Evolutionary conservation across 2,113 vertebrate genomes (phyloP), one percentile per base, ranked within the genome.

Genomic region (Scortum barcoo): DNA sequence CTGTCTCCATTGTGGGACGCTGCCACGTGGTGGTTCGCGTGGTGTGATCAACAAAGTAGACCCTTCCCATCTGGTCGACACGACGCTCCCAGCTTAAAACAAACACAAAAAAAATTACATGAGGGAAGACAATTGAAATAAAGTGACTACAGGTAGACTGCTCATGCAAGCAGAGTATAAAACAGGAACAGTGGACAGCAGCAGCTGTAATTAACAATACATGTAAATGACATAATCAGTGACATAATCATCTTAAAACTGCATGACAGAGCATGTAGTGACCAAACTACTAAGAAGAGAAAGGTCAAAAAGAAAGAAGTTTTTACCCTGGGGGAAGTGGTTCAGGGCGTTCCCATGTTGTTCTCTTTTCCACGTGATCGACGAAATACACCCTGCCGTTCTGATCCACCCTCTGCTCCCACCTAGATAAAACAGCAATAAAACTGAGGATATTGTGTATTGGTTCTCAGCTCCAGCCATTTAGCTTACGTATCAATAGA

Each of bases 21-120:
- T 99, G 98, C 98, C 98, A 99, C 0, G 98, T 98, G 3, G 98
- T 99, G 28, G 98, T 99, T 85, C 98, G 95, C 20, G 97, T 99
- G 82, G 99, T 99, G 94, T 99, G 98, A 89, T 99, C 98, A 16
- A 99, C 98, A 7, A 98, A 99, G 89, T 99, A 99, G 91, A 98
- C 97, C n/a, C 98, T 95, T 1, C 97, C 97, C 97, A 98, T 97
- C 80, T 97, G 97, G 93, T 99, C 98, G 13, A 99, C 96, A 0
- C 98, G 96, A 0, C 98, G 96, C 87, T 99, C 98, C 98, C 98
- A 99, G 62, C 98, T 99, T 72, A 46, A 54, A 17, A 67, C 36
- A 11, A 66, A 1, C 0, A 16, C 48, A 73, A 46, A 54, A 17
- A 67, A 42, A 11, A 66, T 1, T 0, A 16, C 48, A 60, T 0